These are phyloP conservation scores for Trypoxylon attenuatum DNA, from an alignment of 2,888 invertebrate species.

Conservation along the genomic window DNA sequence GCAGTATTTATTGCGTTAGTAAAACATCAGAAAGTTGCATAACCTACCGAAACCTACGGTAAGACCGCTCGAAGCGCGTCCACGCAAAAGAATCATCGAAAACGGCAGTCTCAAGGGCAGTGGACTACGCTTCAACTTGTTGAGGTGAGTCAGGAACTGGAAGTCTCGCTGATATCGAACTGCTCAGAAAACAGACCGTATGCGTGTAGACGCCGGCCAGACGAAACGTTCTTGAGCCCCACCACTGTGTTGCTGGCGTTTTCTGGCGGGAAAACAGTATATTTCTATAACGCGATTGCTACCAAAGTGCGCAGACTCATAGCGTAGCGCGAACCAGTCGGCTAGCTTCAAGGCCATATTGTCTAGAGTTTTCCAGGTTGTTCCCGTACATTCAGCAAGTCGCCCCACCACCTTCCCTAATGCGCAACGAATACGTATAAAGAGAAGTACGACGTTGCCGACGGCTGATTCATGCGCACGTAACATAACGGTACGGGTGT, in stretches of 20 bases:
- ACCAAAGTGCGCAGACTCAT: conserved; percentile 1
- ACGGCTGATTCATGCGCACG: conserved; percentile 15
- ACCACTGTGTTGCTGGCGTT: conserved; percentile 1
- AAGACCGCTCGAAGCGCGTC: too few species aligned
- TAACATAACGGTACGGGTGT: conserved; percentile 4
- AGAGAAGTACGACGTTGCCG: conserved; percentile 16
- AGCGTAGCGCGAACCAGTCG: background rate
- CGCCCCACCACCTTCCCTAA: conserved; percentile 6
- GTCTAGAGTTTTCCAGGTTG: conserved; percentile 13
- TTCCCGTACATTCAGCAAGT: conserved; percentile 7
- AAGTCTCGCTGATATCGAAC: too few species aligned
- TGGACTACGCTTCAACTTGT: too few species aligned
- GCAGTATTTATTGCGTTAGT: too few species aligned
- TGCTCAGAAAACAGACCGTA: too few species aligned
- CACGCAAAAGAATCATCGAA: too few species aligned
- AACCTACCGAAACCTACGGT: too few species aligned
- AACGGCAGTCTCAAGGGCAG: too few species aligned
- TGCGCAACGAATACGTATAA: conserved; percentile 38
- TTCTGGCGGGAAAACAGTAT: conserved; percentile 22
- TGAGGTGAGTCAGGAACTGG: too few species aligned
- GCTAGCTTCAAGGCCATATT: conserved; percentile 8
- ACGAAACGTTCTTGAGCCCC: background rate
- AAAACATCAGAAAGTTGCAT: too few species aligned
- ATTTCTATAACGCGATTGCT: background rate
- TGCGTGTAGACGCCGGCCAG: background rate